Percentiles rank a stretch among this genome's conserved stretches.
Evolutionary conservation across 2,797 vertebrate genomes (phyloP).

Genomic region (Spinibarbus caldwelli): DNA sequence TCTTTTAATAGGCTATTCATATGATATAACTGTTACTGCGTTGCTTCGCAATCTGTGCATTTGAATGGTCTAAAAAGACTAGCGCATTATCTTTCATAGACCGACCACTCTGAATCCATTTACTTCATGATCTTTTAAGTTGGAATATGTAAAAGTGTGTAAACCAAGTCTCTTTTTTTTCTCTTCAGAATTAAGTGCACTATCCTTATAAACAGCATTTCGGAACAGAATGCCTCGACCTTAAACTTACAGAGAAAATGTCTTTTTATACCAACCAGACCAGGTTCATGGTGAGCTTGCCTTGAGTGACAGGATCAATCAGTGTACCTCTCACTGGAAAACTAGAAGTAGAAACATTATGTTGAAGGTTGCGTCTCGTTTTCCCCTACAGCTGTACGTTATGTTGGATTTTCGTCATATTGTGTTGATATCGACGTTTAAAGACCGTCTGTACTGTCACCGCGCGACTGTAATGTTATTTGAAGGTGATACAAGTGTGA

Average conservation of each 20-base stretch:
- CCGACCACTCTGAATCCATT: neutral
- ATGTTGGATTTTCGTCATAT: neutral
- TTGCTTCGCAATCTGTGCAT: neutral
- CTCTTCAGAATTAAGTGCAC: neutral
- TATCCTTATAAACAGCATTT: neutral
- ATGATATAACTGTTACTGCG: neutral
- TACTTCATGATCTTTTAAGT: constrained; percentile 9
- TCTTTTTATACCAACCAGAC: neutral
- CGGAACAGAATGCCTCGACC: neutral
- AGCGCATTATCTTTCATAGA: neutral
- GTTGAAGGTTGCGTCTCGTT: neutral
- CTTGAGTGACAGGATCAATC: neutral
- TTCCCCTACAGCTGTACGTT: neutral
- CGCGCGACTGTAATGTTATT: constrained; percentile 36
- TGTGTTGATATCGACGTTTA: neutral
- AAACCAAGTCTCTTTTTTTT: neutral
- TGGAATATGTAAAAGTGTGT: neutral
- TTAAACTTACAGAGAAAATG: constrained; percentile 11
- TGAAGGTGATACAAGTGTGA: constrained; percentile 52
- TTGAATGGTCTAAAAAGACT: neutral
- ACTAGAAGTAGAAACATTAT: neutral
- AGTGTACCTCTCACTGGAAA: neutral
- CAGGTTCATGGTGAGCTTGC: neutral
- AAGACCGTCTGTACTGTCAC: constrained; percentile 1
- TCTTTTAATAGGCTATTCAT: constrained; percentile 6